Base-by-base conservation (phyloP, 2,888 invertebrate species). In the Trichogramma evanescens region DNA sequence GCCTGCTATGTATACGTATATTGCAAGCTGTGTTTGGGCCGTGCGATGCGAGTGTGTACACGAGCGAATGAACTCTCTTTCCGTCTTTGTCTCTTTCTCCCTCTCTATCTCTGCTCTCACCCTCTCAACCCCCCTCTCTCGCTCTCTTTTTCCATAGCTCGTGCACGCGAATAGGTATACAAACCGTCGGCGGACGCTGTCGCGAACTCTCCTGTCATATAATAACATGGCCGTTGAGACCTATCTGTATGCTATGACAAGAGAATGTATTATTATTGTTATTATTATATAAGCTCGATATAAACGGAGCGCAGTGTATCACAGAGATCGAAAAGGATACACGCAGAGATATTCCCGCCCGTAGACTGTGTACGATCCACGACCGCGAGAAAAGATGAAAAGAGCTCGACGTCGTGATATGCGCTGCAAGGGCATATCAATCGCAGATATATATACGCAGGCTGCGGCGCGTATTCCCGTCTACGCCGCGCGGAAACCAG, bases 221-320 rank as follows among this genome's bases (percentile, higher is more conserved):
- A 70, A 72, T 71, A 72, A 72, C 72, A 72, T 69, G 70, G 68
- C 69, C 67, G 58, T 59, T 65, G 69, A 66, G 70, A 70, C 67
- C 67, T 68, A 69, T 69, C 69, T 70, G 65, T 69, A 70, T 69
- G 69, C 69, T 68, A 68, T 69, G 69, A 68, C 65, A 67, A 68
- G 68, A 66, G 68, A 71, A 71, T 69, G 66, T 59, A 58, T 61
- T 57, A 56, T 42, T 45, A 49, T 8, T 55, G 48, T 38, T 9
- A 41, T 50, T 38, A 39, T 50, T 43, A 38, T 50, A 50, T 42
- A 42, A 39, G 38, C 46, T 48, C 49, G n/a, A 48, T 26, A 26
- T 59, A 54, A 59, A 57, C 46, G 26, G 40, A 26, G 45, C n/a
- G 43, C 43, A 10, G 42, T 43, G 39, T 7, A 43, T 43, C 38